A percentile compares a stretch with the other conserved stretches of the same genome.
These are phyloP conservation scores for Corythaixoides concolor DNA, from an alignment of 2,113 vertebrate genomes.

Conservation along the genomic window DNA sequence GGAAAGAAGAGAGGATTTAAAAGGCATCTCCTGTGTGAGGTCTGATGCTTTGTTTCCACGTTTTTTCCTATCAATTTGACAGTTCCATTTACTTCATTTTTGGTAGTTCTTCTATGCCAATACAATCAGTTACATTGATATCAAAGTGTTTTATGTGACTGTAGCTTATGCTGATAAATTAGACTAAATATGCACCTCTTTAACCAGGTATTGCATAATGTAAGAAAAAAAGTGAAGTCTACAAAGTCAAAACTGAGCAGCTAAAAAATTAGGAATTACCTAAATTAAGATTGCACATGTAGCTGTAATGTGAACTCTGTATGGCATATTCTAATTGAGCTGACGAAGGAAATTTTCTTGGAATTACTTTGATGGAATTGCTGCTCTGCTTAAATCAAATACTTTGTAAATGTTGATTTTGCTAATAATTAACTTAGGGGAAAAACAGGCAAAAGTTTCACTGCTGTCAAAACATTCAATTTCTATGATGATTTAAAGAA, in stretches of 20 bases:
- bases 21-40: neutral
- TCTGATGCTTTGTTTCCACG: neutral
- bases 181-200: neutral
- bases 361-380: neutral
- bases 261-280: neutral
- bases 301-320: neutral
- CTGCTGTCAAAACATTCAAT: fast-evolving
- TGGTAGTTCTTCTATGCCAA: neutral
- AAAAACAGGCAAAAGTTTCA: neutral
- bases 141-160: neutral
- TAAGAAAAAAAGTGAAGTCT: neutral
- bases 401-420: neutral
- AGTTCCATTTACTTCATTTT: neutral
- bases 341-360: neutral
- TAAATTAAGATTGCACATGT: neutral
- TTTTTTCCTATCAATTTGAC: neutral
- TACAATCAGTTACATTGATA: neutral
- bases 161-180: neutral
- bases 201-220: neutral
- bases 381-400: neutral
- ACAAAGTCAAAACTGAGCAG: neutral
- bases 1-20: neutral
- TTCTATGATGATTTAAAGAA: neutral
- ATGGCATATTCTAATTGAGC: neutral
- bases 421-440: slow-evolving; percentile 19